Base-by-base conservation (phyloP, 2,888 invertebrate genomes). In the Tromatobia lineatoria region DNA sequence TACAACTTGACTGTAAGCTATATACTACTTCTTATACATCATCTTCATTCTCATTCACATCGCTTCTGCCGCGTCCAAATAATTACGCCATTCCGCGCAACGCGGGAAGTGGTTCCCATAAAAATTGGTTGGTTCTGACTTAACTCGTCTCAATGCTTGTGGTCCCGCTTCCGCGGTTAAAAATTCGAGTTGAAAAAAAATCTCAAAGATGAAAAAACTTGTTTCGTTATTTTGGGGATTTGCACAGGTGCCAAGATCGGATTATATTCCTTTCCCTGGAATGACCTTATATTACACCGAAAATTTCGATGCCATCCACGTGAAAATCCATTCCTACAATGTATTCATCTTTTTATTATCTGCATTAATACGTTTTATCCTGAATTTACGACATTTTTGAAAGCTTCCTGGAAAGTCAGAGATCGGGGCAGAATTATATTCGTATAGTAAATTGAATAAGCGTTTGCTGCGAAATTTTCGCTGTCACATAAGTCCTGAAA, bases 81-180 rank as follows among this genome's bases (percentile, higher is more conserved):
- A 34, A 61, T 42, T 38, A 38, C 64, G 64, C 20, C 42, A 38
- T 78, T 71, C 57, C 80, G 59, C 50, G 57, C 67, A 71, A 0
- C 50, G 64, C 50, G 3, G n/a, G 66, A 23, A 74, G 64, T 38
- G 67, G 59, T 76, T 47, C 38, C 75, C 38, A 34, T n/a, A 52
- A 52, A 71, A 71, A 76, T 11, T 66, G 71, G 71, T 45, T 76
- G 47, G 52, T 50, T n/a, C 52, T 29, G 67, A 71, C 34, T 80
- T 42, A 23, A 80, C 57, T 71, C 52, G 29, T 34, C n/a, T 61
- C 11, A 34, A 69, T 42, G 47, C 38, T 61, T 47, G 61, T 47
- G 11, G 7, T 52, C 18, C 52, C n/a, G 20, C 74, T 83, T 79
- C 79, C 75, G 76, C 34, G 67, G 75, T 61, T 52, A 42, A 67